Conservation (phyloP, 2,888 invertebrate species). For the Ophonus ardosiacus region DNA sequence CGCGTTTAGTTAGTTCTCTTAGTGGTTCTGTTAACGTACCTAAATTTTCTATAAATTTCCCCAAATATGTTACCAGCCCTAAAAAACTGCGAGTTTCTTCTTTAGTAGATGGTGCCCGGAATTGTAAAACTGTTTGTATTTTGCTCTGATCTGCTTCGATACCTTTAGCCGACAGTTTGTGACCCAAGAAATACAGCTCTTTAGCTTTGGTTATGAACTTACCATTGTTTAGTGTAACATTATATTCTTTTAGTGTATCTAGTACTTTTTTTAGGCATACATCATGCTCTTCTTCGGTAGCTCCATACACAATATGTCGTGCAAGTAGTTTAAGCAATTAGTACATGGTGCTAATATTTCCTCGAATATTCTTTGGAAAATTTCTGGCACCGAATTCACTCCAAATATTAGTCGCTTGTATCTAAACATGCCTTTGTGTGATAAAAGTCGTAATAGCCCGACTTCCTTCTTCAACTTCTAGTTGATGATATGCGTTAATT, state of each 20-base stretch:
- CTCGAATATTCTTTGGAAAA: slow-evolving; percentile 69
- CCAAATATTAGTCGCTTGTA: slow-evolving; percentile 72
- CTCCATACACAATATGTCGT: too few species aligned
- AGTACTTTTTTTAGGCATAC: slow-evolving; percentile 67
- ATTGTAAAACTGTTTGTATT: neutral
- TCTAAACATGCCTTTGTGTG: slow-evolving; percentile 67
- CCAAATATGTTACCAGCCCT: slow-evolving; percentile 52
- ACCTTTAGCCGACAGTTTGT: slow-evolving; percentile 61
- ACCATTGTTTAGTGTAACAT: slow-evolving; percentile 69
- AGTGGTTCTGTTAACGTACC: slow-evolving; percentile 48
- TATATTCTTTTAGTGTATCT: slow-evolving; percentile 66
- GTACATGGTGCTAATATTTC: slow-evolving; percentile 68
- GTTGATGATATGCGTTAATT: too few species aligned
- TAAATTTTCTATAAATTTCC: slow-evolving; percentile 40
- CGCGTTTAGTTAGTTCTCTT: slow-evolving; percentile 28
- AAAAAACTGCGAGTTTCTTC: slow-evolving; percentile 22
- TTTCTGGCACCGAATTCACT: slow-evolving; percentile 70
- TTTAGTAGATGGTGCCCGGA: slow-evolving; percentile 8
- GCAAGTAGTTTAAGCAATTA: slow-evolving; percentile 68
- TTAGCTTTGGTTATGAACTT: slow-evolving; percentile 67
- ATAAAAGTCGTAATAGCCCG: too few species aligned
- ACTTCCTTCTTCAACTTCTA: too few species aligned
- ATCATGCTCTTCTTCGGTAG: too few species aligned
- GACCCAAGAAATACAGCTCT: slow-evolving; percentile 68
- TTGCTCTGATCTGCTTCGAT: slow-evolving; percentile 8